These are phyloP conservation scores for Brachypterus glaber DNA, from an alignment of 2,888 invertebrate genomes.

Conservation along the genomic window DNA sequence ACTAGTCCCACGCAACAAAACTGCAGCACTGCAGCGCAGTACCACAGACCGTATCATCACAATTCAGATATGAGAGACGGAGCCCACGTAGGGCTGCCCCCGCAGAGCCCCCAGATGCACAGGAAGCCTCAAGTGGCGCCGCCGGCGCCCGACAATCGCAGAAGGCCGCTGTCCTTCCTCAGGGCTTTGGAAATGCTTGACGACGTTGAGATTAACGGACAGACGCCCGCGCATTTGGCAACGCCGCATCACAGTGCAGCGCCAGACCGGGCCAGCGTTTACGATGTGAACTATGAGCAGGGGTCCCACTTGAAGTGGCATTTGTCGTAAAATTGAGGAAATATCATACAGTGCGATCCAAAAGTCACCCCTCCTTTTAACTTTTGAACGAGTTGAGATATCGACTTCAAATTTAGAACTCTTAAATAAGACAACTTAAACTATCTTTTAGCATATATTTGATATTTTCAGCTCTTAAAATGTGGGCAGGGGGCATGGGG, in stretches of 20 bases:
- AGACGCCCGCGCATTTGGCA: conserved; percentile 38
- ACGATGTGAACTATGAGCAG: conserved; percentile 93
- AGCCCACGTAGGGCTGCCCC: conserved; percentile 56
- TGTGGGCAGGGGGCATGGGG: no score
- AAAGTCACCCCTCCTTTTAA: no score
- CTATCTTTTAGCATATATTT: no score
- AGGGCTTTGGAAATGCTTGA: conserved; percentile 85
- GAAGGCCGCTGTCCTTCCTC: conserved; percentile 81
- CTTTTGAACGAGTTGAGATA: no score
- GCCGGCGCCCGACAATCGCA: conserved; percentile 39
- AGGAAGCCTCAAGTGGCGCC: conserved; percentile 36
- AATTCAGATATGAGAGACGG: conserved; percentile 57
- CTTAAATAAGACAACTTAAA: no score
- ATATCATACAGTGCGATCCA: no score
- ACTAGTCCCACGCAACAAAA: conserved; percentile 55
- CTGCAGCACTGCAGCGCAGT: conserved; percentile 30
- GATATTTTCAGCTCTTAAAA: no score
- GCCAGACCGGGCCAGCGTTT: conserved; percentile 80
- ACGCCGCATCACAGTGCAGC: conserved; percentile 42
- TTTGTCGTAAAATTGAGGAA: no score
- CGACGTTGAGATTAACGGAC: conserved; percentile 65
- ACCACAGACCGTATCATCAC: conserved; percentile 48
- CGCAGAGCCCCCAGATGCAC: conserved; percentile 49
- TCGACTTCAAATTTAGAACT: no score
- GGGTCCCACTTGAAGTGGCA: no score